These are phyloP conservation scores for Diabrotica virgifera DNA, from an alignment of 1,140 invertebrate species.

Conservation along the genomic window DNA sequence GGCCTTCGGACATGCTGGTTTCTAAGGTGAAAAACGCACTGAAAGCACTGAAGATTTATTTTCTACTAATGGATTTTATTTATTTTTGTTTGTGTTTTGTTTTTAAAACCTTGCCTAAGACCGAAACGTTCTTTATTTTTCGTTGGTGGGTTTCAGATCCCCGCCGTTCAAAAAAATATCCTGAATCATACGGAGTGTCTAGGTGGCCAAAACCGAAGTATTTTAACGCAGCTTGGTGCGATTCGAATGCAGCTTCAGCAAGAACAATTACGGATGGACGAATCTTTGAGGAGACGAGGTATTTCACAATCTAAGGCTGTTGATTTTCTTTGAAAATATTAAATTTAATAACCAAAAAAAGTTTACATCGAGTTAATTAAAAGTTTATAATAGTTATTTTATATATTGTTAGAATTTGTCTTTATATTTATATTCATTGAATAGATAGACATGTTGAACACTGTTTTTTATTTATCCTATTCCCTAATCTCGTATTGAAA, in stretches of 20 bases:
- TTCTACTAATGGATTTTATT: too few relatives aligned
- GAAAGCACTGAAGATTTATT: too few relatives aligned
- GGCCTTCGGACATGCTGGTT: too few relatives aligned
- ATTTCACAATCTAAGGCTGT: conserved; percentile 43
- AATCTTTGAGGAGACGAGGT: conserved; percentile 41
- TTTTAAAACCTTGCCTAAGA: conserved; percentile 4
- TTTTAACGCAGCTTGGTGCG: conserved; percentile 58
- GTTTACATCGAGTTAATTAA: conserved; percentile 36
- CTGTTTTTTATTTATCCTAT: not conserved
- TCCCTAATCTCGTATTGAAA: not conserved
- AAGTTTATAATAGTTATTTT: conserved; percentile 41
- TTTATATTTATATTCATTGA: conserved; percentile 42
- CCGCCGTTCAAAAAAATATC: conserved; percentile 56
- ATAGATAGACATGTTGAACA: conserved; percentile 19
- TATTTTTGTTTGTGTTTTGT: conserved; percentile 13
- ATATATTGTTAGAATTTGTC: conserved; percentile 45
- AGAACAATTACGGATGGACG: conserved; percentile 56
- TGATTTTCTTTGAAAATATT: conserved; percentile 35
- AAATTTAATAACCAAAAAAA: conserved; percentile 12
- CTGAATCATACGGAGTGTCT: conserved; percentile 48
- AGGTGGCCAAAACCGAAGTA: conserved; percentile 51
- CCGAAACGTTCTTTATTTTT: conserved; percentile 1
- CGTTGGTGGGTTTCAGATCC: conserved; percentile 41
- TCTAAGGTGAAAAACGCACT: too few relatives aligned
- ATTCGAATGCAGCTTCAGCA: conserved; percentile 56